Conservation (phyloP, 2,113 vertebrate species). For the Halcyon senegalensis region DNA sequence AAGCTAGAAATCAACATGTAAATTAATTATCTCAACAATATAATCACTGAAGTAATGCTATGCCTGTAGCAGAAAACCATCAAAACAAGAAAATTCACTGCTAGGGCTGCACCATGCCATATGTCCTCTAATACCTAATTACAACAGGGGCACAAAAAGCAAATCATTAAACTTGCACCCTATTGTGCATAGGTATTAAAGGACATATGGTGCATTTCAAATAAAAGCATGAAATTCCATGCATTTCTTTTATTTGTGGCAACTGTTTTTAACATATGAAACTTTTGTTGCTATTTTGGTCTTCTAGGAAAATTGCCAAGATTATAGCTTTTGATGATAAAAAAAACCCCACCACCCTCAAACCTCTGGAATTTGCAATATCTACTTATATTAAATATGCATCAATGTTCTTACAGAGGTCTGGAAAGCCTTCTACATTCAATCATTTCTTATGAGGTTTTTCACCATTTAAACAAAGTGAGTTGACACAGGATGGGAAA, state of each 20-base stretch:
- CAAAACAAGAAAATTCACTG: slow-evolving; percentile 77
- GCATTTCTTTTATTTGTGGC: slow-evolving; percentile 68
- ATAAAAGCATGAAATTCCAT: slow-evolving; percentile 68
- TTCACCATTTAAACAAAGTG: background rate
- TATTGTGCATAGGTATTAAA: slow-evolving; percentile 78
- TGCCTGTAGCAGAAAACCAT: slow-evolving; percentile 74
- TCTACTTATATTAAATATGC: background rate
- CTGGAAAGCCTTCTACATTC: background rate
- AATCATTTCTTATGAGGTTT: background rate
- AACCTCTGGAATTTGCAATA: background rate
- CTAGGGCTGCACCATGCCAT: slow-evolving; percentile 73
- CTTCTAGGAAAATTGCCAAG: slow-evolving; percentile 60
- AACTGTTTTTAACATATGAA: slow-evolving; percentile 61
- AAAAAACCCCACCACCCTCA: background rate
- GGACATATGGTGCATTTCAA: slow-evolving; percentile 76
- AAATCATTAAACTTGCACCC: slow-evolving; percentile 79
- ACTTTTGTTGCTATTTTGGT: slow-evolving; percentile 60
- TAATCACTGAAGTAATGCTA: slow-evolving; percentile 67
- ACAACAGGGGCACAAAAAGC: slow-evolving; percentile 75
- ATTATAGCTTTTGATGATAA: slow-evolving; percentile 27
- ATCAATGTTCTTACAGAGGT: background rate
- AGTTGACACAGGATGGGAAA: background rate
- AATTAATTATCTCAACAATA: slow-evolving; percentile 69
- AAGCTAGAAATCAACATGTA: slow-evolving; percentile 63
- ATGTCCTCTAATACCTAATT: slow-evolving; percentile 82